phyloP scores from a whole-genome alignment of 2,113 vertebrate genomes.

The Oplegnathus fasciatus region DNA sequence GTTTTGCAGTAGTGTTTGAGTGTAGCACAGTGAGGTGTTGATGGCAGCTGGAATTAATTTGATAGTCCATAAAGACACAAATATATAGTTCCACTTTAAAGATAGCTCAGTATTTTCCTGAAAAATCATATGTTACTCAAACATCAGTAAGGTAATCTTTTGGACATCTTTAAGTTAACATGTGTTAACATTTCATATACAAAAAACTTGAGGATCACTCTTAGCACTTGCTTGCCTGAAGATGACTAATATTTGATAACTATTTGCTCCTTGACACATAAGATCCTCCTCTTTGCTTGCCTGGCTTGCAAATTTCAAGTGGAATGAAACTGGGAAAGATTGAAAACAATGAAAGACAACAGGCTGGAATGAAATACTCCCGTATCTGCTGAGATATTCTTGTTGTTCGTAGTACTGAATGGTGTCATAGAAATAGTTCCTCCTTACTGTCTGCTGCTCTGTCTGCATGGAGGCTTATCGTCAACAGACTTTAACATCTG shows the following conservation, averaged over 20 bases:
- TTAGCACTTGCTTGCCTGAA: slow-evolving; percentile 1
- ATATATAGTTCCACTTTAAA: background rate
- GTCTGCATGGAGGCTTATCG: slow-evolving; percentile 58
- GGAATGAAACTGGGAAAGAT: slow-evolving; percentile 19
- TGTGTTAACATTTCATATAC: slow-evolving; percentile 5
- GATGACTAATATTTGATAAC: background rate
- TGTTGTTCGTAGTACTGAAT: slow-evolving; percentile 13
- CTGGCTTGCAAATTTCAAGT: slow-evolving; percentile 23
- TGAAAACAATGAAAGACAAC: background rate
- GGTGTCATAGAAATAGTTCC: slow-evolving; percentile 6
- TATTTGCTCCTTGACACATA: slow-evolving; percentile 14
- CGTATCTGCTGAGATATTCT: background rate
- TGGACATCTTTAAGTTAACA: background rate
- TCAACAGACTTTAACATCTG: background rate
- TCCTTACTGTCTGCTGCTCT: slow-evolving; percentile 11
- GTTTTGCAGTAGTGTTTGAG: background rate
- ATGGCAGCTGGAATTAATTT: background rate
- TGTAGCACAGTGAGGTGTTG: background rate
- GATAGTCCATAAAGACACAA: background rate
- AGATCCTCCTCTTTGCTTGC: slow-evolving; percentile 19
- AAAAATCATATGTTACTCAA: background rate
- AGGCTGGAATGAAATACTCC: slow-evolving; percentile 35
- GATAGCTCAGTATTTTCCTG: background rate
- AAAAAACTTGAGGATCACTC: background rate
- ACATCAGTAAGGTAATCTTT: background rate